Evolutionary conservation across 2,888 invertebrate species (phyloP), one percentile per base, ranked within the genome.

Genomic region (Lepetodrilus schrolli): DNA sequence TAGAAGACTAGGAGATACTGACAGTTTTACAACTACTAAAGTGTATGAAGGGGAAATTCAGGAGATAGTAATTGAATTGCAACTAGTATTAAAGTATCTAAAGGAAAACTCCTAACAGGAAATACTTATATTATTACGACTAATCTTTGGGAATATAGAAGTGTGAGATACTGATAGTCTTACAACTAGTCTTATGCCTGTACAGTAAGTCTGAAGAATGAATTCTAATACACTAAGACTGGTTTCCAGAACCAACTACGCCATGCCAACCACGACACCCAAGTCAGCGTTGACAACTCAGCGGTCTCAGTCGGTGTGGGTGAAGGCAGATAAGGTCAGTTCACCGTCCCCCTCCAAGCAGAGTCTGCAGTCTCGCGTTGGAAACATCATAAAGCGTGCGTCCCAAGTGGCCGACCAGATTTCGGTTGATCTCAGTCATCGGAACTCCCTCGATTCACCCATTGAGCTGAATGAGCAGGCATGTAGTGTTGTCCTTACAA

Each of bases 401-500:
- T 85, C 85, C 17, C 84, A 85, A 74, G 82, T 85, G 48, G 79
- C 82, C 17, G 80, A 80, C 34, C 77, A 78, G 74, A 72, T 79
- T 36, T 65, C 71, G 70, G 69, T 75, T 74, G 66, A 34, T 66
- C 58, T 74, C 73, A 72, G 65, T 30, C 78, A 84, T 72, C 80
- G 87, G 68, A 87, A 84, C 79, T 86, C 86, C 58, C 80, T 83
- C 51, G 85, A 85, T 75, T 81, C 83, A 72, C 83, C 84, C 77
- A 87, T 88, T 79, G 88, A 86, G 82, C 84, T 88, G 76, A 93
- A 94, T 70, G 95, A 96, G 92, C 95, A 96, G 93, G 96, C 96
- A 92, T 85, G 84, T 83, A 78, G 66, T 82, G 78, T 76, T 78
- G 13, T 51, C 13, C 26, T 17, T 58, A 30, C 13, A 74, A 72